Base-by-base conservation (phyloP, 1,140 invertebrate genomes). In the Ganaspis sp. region DNA sequence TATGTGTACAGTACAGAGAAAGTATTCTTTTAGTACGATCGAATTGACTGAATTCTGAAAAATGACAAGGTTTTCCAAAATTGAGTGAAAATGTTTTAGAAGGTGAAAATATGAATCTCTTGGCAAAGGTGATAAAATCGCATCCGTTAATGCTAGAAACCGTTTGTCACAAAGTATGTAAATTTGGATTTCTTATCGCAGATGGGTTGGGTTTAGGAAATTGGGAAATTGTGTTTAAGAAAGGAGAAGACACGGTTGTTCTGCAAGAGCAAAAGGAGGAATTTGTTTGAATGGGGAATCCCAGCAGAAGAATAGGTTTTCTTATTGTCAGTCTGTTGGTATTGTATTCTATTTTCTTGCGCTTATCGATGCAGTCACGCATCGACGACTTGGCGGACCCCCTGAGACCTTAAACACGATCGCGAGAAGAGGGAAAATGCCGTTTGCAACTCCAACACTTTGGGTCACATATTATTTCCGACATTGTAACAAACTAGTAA, bases 351-450 rank as follows among this genome's bases (percentile, higher is more conserved):
- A 64, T n/a, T 49, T 17, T 49, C 15, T 49, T 64, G 54, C 12
- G 26, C 54, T 64, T 64, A 64, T 64, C 23, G 54, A 64, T 64
- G 54, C 54, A 64, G 54, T 64, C 26, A 64, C 54, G 54, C 54
- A 64, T 64, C 26, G 54, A 34, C 23, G 54, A 64, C 15, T 64
- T 11, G 11, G 54, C 54, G 26, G 26, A 29, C 54, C 54, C 54
- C 23, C 54, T 64, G 54, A 64, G 54, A 34, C 26, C 54, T 64
- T 15, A 64, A 64, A 64, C 54, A 58, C 23, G 54, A 11, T 23
- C 54, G 23, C 54, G 54, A 58, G 19, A 58, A 26, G 54, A 58
- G 12, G 21, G 21, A 26, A 9, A 58, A 58, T 21, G 54, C 54
- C 21, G 54, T 58, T 58, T 58, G 54, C 54, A 58, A 21, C 21